These are phyloP conservation scores for Gymnodraco acuticeps DNA, from an alignment of 2,797 vertebrate species.

Conservation along the genomic window DNA sequence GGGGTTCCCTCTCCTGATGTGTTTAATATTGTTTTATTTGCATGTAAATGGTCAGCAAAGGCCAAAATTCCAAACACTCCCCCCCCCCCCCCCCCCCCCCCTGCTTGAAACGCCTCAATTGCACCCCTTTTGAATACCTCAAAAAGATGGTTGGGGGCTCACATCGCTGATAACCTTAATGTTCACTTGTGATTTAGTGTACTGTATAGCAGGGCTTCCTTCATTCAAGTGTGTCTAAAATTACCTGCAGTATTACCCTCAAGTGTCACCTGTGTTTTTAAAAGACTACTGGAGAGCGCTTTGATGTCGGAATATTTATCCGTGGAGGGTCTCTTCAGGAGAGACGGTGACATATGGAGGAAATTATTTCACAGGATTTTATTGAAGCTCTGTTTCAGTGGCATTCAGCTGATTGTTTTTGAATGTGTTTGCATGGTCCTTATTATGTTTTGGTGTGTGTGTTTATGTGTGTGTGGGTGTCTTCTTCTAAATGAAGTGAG, in stretches of 20 bases:
- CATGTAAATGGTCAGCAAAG: no score
- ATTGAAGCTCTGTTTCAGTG: conserved; percentile 57
- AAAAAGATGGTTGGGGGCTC: conserved; percentile 12
- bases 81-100: no score
- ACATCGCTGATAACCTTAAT: conserved; percentile 1
- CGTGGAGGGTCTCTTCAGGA: conserved; percentile 51
- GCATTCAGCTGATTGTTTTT: conserved; percentile 51
- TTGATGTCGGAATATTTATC: conserved; percentile 67
- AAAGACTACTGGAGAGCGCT: conserved; percentile 37
- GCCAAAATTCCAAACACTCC: no score
- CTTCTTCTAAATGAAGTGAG: conserved; percentile 39
- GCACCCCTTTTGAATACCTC: conserved; percentile 5
- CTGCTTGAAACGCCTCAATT: no score
- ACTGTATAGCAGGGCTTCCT: conserved; percentile 25
- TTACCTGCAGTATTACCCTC: conserved; percentile 50
- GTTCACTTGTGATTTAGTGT: conserved; percentile 21
- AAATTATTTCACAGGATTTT: conserved; percentile 58
- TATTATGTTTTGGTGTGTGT: conserved; percentile 31
- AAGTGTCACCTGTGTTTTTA: conserved; percentile 57
- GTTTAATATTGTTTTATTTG: no score
- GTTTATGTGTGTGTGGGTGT: conserved; percentile 27
- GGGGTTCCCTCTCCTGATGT: no score
- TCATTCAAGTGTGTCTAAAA: conserved; percentile 42
- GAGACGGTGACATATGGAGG: conserved; percentile 58
- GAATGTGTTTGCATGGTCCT: conserved; percentile 38